Conservation (phyloP, 2,888 invertebrate genomes). For the Trimorus sp. region DNA sequence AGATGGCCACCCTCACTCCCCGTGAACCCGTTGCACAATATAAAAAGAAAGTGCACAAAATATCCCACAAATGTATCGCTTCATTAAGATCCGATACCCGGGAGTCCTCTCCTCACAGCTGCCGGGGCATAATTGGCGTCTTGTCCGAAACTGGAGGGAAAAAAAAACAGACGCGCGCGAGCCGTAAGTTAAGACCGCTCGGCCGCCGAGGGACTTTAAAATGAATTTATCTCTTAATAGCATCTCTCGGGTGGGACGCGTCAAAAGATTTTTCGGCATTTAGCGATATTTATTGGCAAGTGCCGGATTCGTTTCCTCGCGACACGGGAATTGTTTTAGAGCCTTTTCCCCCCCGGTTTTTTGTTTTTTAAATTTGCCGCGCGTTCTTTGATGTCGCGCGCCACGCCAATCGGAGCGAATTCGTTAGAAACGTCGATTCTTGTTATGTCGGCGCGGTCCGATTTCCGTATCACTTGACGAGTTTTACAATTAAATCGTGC, state of each 20-base stretch:
- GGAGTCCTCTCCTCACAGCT: no score
- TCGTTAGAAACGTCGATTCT: conserved; percentile 16
- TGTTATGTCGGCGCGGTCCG: conserved; percentile 9
- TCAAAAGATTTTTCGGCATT: conserved; percentile 49
- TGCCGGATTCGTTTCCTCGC: background rate
- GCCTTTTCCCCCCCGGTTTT: background rate
- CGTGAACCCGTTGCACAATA: no score
- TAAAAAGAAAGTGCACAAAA: no score
- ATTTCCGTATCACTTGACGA: conserved; percentile 27
- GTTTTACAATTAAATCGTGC: conserved; percentile 42
- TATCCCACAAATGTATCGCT: no score
- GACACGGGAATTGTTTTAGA: conserved; percentile 27
- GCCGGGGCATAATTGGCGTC: no score
- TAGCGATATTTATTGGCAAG: conserved; percentile 49
- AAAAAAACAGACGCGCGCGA: no score
- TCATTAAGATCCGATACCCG: no score
- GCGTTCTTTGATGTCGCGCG: conserved; percentile 11
- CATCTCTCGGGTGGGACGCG: conserved; percentile 29
- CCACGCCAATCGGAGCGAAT: background rate
- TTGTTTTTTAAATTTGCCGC: background rate
- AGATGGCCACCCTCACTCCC: no score
- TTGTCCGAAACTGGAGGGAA: no score
- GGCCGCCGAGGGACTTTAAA: conserved; percentile 2
- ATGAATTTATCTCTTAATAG: conserved; percentile 38
- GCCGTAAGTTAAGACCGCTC: no score